A percentile compares a stretch with the other conserved stretches of the same genome.
Conservation (phyloP, 1,140 invertebrate species). For the Radopholus similis region DNA sequence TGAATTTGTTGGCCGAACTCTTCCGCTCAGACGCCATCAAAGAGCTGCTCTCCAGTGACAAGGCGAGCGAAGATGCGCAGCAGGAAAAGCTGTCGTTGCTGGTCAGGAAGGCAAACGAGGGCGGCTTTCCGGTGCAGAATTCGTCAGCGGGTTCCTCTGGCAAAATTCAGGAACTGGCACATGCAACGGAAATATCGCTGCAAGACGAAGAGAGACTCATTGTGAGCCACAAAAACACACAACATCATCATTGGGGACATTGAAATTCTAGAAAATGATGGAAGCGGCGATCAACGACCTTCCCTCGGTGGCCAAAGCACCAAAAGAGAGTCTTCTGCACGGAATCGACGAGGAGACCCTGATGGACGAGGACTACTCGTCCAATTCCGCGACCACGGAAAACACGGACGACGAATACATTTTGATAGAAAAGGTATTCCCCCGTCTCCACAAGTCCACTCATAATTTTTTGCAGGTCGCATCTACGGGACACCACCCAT, state of each 20-base stretch:
- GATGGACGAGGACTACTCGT: neutral
- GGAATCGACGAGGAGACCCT: conserved; percentile 9
- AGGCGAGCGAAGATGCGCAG: neutral
- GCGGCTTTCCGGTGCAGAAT: no score
- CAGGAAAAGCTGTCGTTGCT: conserved; percentile 21
- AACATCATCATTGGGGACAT: neutral
- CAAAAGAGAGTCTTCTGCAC: neutral
- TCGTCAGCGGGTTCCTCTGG: no score
- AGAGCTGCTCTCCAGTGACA: neutral
- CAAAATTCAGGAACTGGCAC: neutral
- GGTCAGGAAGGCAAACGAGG: conserved; percentile 16
- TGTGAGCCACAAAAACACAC: no score
- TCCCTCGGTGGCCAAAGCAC: neutral
- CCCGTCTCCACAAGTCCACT: conserved; percentile 6
- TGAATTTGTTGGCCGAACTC: conserved; percentile 34
- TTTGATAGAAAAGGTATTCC: conserved; percentile 30
- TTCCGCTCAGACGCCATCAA: conserved; percentile 25
- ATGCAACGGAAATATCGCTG: conserved; percentile 3
- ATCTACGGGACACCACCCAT: no score
- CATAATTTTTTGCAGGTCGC: no score
- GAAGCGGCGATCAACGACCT: conserved; percentile 23
- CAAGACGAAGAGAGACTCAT: conserved; percentile 18
- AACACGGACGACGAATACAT: conserved; percentile 41
- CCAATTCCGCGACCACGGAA: conserved; percentile 2
- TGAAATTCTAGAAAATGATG: conserved; percentile 29